Evolutionary conservation across 2,113 vertebrate species (phyloP).

Genomic region (Panthera leo): DNA sequence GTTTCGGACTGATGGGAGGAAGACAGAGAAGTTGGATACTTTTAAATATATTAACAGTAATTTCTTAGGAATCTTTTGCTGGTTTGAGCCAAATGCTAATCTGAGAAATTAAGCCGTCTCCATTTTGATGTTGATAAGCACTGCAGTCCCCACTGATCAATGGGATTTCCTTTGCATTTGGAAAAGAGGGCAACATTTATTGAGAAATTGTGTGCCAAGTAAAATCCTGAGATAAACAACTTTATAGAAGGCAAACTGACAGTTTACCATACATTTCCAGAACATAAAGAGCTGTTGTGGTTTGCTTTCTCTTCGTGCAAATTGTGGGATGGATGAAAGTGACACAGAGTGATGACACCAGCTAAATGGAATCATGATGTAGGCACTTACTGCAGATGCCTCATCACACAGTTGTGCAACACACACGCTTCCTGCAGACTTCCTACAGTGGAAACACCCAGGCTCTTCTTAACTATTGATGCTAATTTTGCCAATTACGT

Average conservation of each 20-base stretch:
- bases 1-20: not conserved
- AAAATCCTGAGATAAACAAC: slow-evolving; percentile 53
- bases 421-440: not conserved
- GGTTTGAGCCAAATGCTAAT: slow-evolving; percentile 37
- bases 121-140: not conserved
- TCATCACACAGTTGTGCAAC: not conserved
- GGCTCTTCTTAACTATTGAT: not conserved
- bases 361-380: slow-evolving; percentile 61
- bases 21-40: slow-evolving; percentile 37
- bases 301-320: slow-evolving; percentile 22
- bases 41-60: slow-evolving; percentile 52
- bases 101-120: slow-evolving; percentile 46
- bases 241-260: slow-evolving; percentile 64
- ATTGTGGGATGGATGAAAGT: slow-evolving; percentile 55
- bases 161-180: slow-evolving; percentile 50
- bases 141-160: not conserved
- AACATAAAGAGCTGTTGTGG: slow-evolving; percentile 62
- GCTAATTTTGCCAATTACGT: not conserved
- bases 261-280: slow-evolving; percentile 72
- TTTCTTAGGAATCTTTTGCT: slow-evolving; percentile 42
- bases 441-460: not conserved
- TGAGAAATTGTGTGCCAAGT: slow-evolving; percentile 49
- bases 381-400: slow-evolving; percentile 37
- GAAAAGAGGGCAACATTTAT: not conserved
- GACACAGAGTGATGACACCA: slow-evolving; percentile 55